A percentile compares a stretch with the other conserved stretches of the same genome.
These are phyloP conservation scores for Crematogaster levior DNA, from an alignment of 2,888 invertebrate species.

Conservation along the genomic window DNA sequence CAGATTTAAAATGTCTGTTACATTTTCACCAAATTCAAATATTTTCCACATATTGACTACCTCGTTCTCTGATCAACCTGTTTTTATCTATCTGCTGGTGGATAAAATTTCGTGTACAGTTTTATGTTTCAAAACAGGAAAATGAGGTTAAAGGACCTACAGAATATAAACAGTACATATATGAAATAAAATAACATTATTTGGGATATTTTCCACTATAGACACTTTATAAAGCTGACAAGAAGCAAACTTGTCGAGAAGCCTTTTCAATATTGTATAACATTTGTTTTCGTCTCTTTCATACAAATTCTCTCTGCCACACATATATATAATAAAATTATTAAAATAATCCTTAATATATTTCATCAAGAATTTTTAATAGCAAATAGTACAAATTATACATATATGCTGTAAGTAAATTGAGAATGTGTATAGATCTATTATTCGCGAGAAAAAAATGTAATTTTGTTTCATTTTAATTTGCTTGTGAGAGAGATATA, in stretches of 20 bases:
- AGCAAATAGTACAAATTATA: background rate
- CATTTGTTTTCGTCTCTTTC: slow-evolving; percentile 4
- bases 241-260: background rate
- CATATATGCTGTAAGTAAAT: background rate
- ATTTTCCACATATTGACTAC: slow-evolving; percentile 6
- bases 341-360: background rate
- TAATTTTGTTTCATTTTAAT: background rate
- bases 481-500: background rate
- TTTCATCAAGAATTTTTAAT: background rate
- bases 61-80: background rate
- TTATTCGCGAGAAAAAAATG: background rate
- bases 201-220: background rate
- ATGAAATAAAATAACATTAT: slow-evolving; percentile 28
- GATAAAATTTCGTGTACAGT: slow-evolving; percentile 27
- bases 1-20: slow-evolving; percentile 18
- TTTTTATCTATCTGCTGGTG: slow-evolving; percentile 30
- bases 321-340: background rate
- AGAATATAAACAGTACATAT: background rate
- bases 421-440: background rate
- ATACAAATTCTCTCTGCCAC: background rate
- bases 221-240: background rate
- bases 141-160: background rate
- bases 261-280: background rate
- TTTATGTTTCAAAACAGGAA: slow-evolving; percentile 28
- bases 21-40: slow-evolving; percentile 12